These are phyloP conservation scores for Porites australiensis DNA, from an alignment of 64 coral and sea anemone genomes.

Conservation along the genomic window DNA sequence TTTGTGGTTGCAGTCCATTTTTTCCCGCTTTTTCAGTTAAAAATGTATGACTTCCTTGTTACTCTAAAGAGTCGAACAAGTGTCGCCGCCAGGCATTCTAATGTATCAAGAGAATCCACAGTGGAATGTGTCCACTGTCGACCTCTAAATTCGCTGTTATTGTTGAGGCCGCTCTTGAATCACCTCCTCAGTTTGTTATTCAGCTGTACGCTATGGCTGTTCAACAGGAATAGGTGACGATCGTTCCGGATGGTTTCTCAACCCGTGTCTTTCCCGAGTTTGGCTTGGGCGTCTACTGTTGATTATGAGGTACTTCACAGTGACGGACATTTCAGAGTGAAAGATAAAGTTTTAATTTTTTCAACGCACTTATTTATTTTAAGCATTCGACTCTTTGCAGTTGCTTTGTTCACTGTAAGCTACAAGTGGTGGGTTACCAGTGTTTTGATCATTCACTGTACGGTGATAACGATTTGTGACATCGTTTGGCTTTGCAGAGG, in stretches of 20 bases:
- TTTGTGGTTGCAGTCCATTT: too few relatives aligned
- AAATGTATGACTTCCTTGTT: too few relatives aligned
- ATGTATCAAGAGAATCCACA: too few relatives aligned
- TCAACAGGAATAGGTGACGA: slow-evolving; percentile 8
- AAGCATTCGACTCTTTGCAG: slow-evolving; percentile 14
- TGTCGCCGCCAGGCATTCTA: too few relatives aligned
- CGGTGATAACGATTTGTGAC: not conserved
- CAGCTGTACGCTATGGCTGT: slow-evolving; percentile 3
- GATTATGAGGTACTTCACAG: too few relatives aligned
- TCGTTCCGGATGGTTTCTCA: slow-evolving; percentile 21
- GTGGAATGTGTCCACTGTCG: too few relatives aligned
- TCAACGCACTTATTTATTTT: not conserved
- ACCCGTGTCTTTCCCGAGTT: not conserved
- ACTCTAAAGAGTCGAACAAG: too few relatives aligned
- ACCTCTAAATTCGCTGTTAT: not conserved
- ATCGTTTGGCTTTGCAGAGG: not conserved
- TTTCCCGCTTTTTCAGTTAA: too few relatives aligned
- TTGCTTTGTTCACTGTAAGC: slow-evolving; percentile 5
- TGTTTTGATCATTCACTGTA: not conserved
- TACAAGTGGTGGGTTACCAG: slow-evolving; percentile 3
- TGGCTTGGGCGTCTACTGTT: slow-evolving; percentile 11
- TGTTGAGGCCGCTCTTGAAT: slow-evolving; percentile 18
- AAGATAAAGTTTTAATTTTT: not conserved
- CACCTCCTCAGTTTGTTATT: slow-evolving; percentile 38
- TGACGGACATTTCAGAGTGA: not conserved